Percentiles rank a stretch among this genome's conserved stretches.
Conservation (phyloP, 2,113 vertebrate species). For the Oxygymnocypris stewartii region DNA sequence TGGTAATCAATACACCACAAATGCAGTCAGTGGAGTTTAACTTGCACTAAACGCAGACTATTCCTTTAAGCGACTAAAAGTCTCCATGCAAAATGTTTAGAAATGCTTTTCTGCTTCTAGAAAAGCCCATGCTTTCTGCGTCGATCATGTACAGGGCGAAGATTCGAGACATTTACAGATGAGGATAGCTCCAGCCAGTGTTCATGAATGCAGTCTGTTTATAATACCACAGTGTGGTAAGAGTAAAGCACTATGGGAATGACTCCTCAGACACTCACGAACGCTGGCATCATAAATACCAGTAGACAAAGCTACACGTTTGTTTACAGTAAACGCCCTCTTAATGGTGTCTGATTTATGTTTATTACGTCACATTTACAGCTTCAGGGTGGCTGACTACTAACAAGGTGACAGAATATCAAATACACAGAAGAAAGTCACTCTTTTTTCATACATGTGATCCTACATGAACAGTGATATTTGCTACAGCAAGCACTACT, state of each 20-base stretch:
- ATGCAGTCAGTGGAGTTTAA: neutral
- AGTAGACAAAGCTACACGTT: conserved; percentile 18
- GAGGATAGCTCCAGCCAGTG: conserved; percentile 22
- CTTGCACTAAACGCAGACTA: neutral
- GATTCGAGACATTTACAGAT: neutral
- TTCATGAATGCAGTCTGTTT: conserved; percentile 1
- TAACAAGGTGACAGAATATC: neutral
- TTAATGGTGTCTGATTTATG: conserved; percentile 42
- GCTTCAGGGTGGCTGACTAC: conserved; percentile 5
- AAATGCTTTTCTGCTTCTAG: conserved; percentile 2
- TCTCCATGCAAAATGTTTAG: neutral
- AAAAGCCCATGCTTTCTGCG: neutral
- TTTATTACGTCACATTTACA: conserved; percentile 48
- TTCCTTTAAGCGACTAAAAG: neutral
- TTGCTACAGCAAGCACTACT: neutral
- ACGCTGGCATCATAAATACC: conserved; percentile 47
- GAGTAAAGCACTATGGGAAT: conserved; percentile 22
- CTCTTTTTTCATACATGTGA: neutral
- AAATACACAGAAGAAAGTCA: neutral
- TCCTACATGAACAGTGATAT: neutral
- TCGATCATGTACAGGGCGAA: neutral
- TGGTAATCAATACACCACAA: neutral
- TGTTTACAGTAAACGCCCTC: conserved; percentile 51
- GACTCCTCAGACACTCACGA: neutral
- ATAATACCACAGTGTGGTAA: neutral